These are phyloP conservation scores for Chironomus riparius DNA, from an alignment of 2,888 invertebrate species.

Conservation along the genomic window DNA sequence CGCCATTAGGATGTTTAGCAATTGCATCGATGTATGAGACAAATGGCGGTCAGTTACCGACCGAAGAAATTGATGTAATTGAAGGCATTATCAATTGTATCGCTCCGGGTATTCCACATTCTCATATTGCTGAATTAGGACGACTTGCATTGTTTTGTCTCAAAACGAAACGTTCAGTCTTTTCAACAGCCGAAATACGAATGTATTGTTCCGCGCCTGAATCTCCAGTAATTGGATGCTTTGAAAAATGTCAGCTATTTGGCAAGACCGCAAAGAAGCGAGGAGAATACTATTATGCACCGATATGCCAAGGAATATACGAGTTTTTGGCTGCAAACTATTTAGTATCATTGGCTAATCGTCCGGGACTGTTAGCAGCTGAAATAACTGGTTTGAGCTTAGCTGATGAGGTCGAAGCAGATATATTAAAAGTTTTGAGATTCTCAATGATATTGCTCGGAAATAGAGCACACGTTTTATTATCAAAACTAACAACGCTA, in stretches of 20 bases:
- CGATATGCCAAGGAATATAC: slow-evolving; percentile 45
- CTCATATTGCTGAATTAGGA: slow-evolving; percentile 45
- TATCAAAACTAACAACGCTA: slow-evolving; percentile 45
- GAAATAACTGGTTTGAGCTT: slow-evolving; percentile 40
- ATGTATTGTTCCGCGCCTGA: slow-evolving; percentile 42
- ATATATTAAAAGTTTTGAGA: slow-evolving; percentile 41
- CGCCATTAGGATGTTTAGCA: slow-evolving; percentile 47
- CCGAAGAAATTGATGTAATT: slow-evolving; percentile 37
- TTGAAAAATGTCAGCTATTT: slow-evolving; percentile 42
- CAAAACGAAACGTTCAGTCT: slow-evolving; percentile 44
- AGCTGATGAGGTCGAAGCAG: slow-evolving; percentile 43
- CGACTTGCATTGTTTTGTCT: slow-evolving; percentile 45
- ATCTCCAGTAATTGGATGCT: slow-evolving; percentile 42
- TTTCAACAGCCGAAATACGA: slow-evolving; percentile 45
- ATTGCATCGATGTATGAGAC: slow-evolving; percentile 47
- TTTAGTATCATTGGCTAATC: slow-evolving; percentile 46
- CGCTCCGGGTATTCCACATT: slow-evolving; percentile 32
- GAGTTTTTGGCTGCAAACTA: slow-evolving; percentile 50
- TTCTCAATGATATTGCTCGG: slow-evolving; percentile 46
- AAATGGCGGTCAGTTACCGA: slow-evolving; percentile 39
- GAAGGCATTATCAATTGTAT: slow-evolving; percentile 38
- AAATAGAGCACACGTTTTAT: slow-evolving; percentile 44
- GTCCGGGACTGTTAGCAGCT: slow-evolving; percentile 44
- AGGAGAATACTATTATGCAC: slow-evolving; percentile 41
- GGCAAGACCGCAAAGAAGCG: slow-evolving; percentile 41